Evolutionary conservation across 1,140 invertebrate species (phyloP).

Genomic region (Drosophila trapezifrons): DNA sequence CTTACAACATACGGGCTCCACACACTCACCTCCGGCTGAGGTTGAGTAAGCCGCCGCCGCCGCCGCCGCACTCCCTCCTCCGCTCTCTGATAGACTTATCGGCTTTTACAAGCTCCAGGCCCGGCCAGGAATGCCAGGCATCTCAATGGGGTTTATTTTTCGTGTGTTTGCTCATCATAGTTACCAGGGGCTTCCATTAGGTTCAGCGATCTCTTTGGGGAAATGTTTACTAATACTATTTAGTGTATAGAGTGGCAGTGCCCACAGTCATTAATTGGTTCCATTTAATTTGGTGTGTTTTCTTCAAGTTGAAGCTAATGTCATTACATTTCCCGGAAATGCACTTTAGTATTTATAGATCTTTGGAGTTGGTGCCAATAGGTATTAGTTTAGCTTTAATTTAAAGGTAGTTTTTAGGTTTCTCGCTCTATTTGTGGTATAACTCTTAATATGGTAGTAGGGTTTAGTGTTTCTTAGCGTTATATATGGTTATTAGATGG

Average conservation of each 20-base stretch:
- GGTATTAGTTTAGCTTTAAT: neutral
- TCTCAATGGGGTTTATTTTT: slow-evolving; percentile 7
- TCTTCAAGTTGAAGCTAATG: neutral
- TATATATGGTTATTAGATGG: too few species aligned
- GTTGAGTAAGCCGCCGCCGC: slow-evolving; percentile 1
- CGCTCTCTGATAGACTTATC: slow-evolving; percentile 22
- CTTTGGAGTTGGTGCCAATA: neutral
- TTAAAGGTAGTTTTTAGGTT: neutral
- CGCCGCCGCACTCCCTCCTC: neutral
- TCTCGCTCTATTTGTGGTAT: too few species aligned
- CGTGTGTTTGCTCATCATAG: slow-evolving; percentile 2
- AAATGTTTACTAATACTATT: neutral
- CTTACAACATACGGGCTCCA: slow-evolving; percentile 13
- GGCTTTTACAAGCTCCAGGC: neutral
- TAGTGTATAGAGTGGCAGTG: neutral
- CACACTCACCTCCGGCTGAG: slow-evolving; percentile 2
- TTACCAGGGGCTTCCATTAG: neutral
- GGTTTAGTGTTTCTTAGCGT: too few species aligned
- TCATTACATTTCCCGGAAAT: neutral
- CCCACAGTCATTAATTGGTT: neutral
- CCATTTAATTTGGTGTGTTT: neutral
- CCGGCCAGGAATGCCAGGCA: slow-evolving; percentile 11
- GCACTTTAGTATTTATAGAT: neutral
- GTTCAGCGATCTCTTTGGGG: neutral
- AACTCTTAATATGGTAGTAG: too few species aligned